A percentile compares a stretch with the other conserved stretches of the same genome.
These are phyloP conservation scores for Nansenia antarctica DNA, from an alignment of 2,113 vertebrate genomes.

Conservation along the genomic window DNA sequence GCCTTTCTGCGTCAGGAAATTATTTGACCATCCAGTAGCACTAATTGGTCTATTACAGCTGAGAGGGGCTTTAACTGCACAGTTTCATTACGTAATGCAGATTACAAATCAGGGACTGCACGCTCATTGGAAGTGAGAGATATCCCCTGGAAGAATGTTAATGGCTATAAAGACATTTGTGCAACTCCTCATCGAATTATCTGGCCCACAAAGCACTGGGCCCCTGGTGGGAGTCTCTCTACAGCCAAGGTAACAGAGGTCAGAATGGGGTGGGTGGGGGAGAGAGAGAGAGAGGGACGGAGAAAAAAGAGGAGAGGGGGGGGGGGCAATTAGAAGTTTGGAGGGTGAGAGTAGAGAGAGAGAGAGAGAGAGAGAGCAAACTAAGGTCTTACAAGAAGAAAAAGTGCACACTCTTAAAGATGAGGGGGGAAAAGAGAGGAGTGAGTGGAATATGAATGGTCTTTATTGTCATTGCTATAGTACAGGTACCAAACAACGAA, in stretches of 20 bases:
- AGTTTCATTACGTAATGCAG: constrained; percentile 58
- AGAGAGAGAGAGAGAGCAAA: constrained; percentile 7
- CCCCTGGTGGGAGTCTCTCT: constrained; percentile 18
- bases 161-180: constrained; percentile 46
- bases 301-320: neutral
- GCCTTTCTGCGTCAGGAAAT: neutral
- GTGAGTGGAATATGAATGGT: too few species aligned
- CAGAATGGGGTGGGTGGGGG: neutral
- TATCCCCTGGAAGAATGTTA: constrained; percentile 68
- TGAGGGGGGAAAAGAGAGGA: neutral
- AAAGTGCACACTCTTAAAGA: too few species aligned
- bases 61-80: constrained; percentile 23
- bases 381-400: neutral
- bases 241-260: neutral
- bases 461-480: too few species aligned
- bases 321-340: neutral
- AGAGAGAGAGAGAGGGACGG: neutral
- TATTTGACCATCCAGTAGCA: neutral
- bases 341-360: constrained; percentile 1
- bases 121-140: constrained; percentile 61
- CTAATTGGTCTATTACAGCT: constrained; percentile 29
- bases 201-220: constrained; percentile 22
- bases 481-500: too few species aligned
- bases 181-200: constrained; percentile 43
- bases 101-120: constrained; percentile 49